Evolutionary conservation across 2,888 invertebrate genomes (phyloP).

Genomic region (Muschampia plurimacula): DNA sequence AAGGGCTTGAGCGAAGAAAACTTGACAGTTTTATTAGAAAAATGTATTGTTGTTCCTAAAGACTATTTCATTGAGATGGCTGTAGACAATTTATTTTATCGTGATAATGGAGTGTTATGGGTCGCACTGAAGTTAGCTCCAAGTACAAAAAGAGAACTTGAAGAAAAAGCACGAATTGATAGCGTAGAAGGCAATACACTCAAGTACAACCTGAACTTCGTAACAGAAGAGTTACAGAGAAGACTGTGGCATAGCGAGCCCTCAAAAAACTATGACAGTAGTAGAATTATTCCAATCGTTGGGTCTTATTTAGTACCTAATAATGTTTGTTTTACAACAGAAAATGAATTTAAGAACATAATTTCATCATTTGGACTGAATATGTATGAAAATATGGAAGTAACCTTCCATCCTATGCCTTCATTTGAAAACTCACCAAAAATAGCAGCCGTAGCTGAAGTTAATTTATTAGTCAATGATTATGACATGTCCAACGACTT

Average conservation of each 20-base stretch:
- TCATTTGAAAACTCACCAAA: slow-evolving; percentile 71
- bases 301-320: slow-evolving; percentile 63
- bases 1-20: slow-evolving; percentile 62
- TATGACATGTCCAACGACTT: slow-evolving; percentile 78
- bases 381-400: slow-evolving; percentile 53
- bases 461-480: slow-evolving; percentile 71
- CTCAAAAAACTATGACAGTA: slow-evolving; percentile 53
- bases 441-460: slow-evolving; percentile 74
- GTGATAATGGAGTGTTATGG: slow-evolving; percentile 78
- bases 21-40: slow-evolving; percentile 62
- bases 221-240: slow-evolving; percentile 73
- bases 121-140: slow-evolving; percentile 66
- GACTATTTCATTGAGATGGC: slow-evolving; percentile 72
- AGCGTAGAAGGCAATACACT: slow-evolving; percentile 50
- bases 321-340: slow-evolving; percentile 62
- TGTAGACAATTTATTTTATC: slow-evolving; percentile 77
- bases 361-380: slow-evolving; percentile 61
- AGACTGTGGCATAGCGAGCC: slow-evolving; percentile 62
- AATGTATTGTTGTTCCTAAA: slow-evolving; percentile 72
- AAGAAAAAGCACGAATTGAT: slow-evolving; percentile 49
- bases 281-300: slow-evolving; percentile 71
- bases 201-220: slow-evolving; percentile 63
- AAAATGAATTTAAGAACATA: slow-evolving; percentile 71
- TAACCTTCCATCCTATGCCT: slow-evolving; percentile 71
- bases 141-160: slow-evolving; percentile 59